These are phyloP conservation scores for Gnatocerus cornutus DNA, from an alignment of 2,888 invertebrate species.

Conservation along the genomic window DNA sequence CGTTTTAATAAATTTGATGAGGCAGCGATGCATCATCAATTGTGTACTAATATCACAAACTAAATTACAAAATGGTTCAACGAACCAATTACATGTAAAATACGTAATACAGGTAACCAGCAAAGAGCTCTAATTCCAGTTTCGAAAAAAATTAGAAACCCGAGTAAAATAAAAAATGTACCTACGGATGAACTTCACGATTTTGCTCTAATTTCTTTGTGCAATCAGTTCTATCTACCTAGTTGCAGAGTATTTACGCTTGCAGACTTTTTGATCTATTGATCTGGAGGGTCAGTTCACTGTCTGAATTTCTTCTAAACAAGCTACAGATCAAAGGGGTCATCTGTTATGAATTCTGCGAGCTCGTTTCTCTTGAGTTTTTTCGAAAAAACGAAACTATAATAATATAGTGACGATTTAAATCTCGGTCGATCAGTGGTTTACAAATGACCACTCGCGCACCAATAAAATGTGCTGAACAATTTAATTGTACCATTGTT, in stretches of 20 bases:
- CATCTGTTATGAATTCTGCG: no score
- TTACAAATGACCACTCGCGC: constrained; percentile 33
- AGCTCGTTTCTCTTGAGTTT: no score
- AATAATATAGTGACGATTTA: not conserved
- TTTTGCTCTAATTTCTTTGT: constrained; percentile 7
- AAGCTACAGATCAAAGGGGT: constrained; percentile 10
- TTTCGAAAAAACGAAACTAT: not conserved
- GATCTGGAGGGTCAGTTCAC: constrained; percentile 5
- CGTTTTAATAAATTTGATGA: not conserved
- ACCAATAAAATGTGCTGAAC: constrained; percentile 39
- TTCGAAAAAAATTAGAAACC: no score
- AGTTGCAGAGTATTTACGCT: constrained; percentile 1
- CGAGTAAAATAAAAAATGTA: no score
- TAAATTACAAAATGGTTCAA: no score
- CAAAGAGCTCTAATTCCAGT: no score
- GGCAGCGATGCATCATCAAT: no score
- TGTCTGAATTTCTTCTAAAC: constrained; percentile 12
- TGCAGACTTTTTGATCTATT: constrained; percentile 22
- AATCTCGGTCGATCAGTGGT: constrained; percentile 21
- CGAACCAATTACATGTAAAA: no score
- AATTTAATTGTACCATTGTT: constrained; percentile 52
- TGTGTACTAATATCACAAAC: no score
- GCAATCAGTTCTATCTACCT: not conserved
- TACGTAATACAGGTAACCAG: no score
- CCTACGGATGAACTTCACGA: not conserved